Evolutionary conservation across 2,888 invertebrate genomes (phyloP), one percentile per base, ranked within the genome.

Genomic region (Standfussiana lucernea): DNA sequence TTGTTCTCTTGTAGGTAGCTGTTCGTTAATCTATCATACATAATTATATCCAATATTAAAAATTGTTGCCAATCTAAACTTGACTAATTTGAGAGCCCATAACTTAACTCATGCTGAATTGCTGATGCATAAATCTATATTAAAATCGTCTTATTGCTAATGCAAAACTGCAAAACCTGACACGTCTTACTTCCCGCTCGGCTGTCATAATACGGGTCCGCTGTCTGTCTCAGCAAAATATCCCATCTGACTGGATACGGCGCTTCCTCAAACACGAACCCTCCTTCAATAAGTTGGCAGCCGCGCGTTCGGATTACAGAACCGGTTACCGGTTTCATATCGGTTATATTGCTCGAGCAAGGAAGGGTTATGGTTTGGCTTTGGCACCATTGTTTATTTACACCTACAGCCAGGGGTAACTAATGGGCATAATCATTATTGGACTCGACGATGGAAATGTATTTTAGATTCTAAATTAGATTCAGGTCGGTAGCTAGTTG

Each of bases 211-310:
- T 77, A 86, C 75, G 53, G 71, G 76, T 64, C 66, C 70, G 85
- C 72, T 79, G 77, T 69, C 75, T 75, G 74, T 76, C 77, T 79
- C 73, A 75, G 82, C 84, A 68, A 75, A 84, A 84, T 71, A 79
- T 84, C 84, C 28, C 65, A 84, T 82, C 72, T 79, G 84, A 79
- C 78, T 84, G 84, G 71, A 75, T 84, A 71, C 79, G 64, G 79
- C 75, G 79, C 82, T 84, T 87, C 87, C 87, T 87, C 80, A 87
- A 84, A 86, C 87, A 84, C 72, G 86, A 86, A 82, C 86, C 86
- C 84, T 79, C 82, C 79, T 78, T 84, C 83, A 81, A 79, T 79
- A 80, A 75, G 84, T 84, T 82, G 82, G 79, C 75, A 75, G 79
- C 79, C 78, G 78, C 50, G 77, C 72, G 84, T 77, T 85, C 82